These are phyloP conservation scores for Clarias laeviceps DNA, from an alignment of 2,797 vertebrate genomes.

Conservation along the genomic window DNA sequence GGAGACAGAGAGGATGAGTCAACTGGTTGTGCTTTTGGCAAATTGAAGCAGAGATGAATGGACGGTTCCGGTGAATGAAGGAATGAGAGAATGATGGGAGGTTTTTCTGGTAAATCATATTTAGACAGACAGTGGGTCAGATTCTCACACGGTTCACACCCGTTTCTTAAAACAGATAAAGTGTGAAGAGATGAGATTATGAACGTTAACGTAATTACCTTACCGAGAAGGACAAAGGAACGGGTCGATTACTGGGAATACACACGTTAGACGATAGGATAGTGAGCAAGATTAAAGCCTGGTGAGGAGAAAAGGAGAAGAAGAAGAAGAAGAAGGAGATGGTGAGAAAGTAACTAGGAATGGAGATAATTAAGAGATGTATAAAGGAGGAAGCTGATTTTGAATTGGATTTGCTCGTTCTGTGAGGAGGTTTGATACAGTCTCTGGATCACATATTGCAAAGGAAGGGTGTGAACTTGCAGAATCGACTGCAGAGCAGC, in stretches of 20 bases:
- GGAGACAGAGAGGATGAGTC: constrained; percentile 17
- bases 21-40: constrained; percentile 8
- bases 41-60: constrained; percentile 8
- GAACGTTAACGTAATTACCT: background rate
- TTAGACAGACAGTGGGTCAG: background rate
- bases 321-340: background rate
- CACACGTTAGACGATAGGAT: background rate
- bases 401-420: background rate
- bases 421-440: background rate
- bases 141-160: background rate
- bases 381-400: background rate
- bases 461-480: background rate
- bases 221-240: background rate
- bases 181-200: background rate
- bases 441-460: background rate
- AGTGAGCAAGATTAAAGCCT: background rate
- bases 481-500: background rate
- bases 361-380: background rate
- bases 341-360: background rate
- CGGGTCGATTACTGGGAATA: background rate
- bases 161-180: background rate
- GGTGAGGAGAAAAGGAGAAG: background rate
- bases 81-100: background rate
- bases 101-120: background rate
- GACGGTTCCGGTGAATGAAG: background rate